Conservation (phyloP, 2,888 invertebrate species). For the Stenoptilia bipunctidactyla region DNA sequence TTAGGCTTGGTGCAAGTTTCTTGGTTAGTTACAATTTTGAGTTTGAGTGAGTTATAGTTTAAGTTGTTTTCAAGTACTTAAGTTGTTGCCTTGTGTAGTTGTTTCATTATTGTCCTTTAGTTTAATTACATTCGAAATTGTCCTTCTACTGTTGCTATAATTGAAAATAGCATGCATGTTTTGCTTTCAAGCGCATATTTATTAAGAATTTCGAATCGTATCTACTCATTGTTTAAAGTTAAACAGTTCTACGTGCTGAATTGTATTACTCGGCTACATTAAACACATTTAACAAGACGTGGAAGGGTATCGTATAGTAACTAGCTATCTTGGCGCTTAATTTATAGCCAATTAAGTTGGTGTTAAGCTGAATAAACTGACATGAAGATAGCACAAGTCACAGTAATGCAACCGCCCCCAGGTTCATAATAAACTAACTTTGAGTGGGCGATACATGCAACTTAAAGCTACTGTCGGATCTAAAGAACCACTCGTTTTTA, state of each 20-base stretch:
- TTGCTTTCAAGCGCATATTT: not conserved
- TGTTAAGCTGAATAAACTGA: constrained; percentile 63
- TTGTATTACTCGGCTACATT: constrained; percentile 21
- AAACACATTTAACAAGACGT: constrained; percentile 36
- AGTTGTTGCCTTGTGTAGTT: too few relatives aligned
- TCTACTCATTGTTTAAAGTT: not conserved
- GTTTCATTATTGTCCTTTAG: too few relatives aligned
- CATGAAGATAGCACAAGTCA: constrained; percentile 51
- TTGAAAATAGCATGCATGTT: not conserved
- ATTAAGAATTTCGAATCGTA: not conserved
- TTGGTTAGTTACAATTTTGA: not conserved
- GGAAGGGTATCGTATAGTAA: constrained; percentile 36
- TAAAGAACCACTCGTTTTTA: not conserved
- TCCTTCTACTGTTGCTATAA: too few relatives aligned
- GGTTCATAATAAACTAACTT: constrained; percentile 24
- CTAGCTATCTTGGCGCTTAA: constrained; percentile 52
- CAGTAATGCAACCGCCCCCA: constrained; percentile 36
- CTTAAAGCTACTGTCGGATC: not conserved
- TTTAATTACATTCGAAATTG: too few relatives aligned
- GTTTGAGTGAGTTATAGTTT: not conserved
- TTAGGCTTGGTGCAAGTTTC: not conserved
- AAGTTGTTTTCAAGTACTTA: not conserved
- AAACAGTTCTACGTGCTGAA: not conserved
- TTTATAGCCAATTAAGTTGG: constrained; percentile 67
- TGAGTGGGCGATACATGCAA: constrained; percentile 21